Evolutionary conservation across 2,888 invertebrate species (phyloP), one percentile per base, ranked within the genome.

Genomic region (Amblyjoppa fuscipennis): DNA sequence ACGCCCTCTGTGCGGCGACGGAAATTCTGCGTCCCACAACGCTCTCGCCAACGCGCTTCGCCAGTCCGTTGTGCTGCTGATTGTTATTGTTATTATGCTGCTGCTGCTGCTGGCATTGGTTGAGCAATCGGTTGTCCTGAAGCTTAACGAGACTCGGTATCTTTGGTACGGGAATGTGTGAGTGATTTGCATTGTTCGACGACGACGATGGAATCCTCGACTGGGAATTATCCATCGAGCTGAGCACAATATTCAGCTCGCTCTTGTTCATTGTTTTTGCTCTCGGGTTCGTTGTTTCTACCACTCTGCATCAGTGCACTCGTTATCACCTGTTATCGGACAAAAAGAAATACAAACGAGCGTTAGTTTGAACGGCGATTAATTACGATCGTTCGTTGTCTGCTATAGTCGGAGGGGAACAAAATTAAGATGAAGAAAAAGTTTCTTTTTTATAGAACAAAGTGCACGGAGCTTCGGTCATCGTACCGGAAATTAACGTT

Each of bases 81-180:
- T 64, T 64, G 16, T 64, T 31, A 31, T 64, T 64, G 16, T 64
- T 64, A n/a, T 64, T 31, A 31, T 64, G 28, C 16, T 83, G 84
- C 25, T 34, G 85, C 25, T 81, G 88, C 66, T 78, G 88, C 66
- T 84, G 82, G 59, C 25, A 68, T 66, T 25, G 83, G 75, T 59
- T 66, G 41, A 61, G 28, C 64, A 41, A 77, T 68, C 49, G 87
- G 66, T 79, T 71, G 20, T 93, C 93, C 77, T 90, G 89, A 0
- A 90, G 86, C 84, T 92, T 92, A 25, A 89, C 82, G 41, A 88
- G 85, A 70, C 84, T 89, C 68, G 90, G 84, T 86, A 90, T 89
- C 87, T 91, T 92, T 38, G 94, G 92, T 68, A 93, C 89, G 16
- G 94, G 94, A 90, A 93, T 94, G 89, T 93, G 93, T 70, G 94